Evolutionary conservation across 1,140 invertebrate species (phyloP), one percentile per base, ranked within the genome.

Genomic region (Bemisia tabaci): DNA sequence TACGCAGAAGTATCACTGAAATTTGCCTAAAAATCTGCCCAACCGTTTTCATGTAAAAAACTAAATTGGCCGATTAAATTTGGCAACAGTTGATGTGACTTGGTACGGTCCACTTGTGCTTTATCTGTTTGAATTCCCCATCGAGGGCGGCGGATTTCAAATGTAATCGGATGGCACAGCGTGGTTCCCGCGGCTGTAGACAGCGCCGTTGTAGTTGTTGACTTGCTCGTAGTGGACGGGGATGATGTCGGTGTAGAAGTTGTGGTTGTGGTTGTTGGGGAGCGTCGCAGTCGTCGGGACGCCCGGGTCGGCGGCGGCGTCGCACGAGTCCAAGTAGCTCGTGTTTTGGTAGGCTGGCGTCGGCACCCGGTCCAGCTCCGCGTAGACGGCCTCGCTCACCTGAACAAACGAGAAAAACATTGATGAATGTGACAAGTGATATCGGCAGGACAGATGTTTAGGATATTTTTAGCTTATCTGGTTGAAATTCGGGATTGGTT

Each of bases 321-420:
- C 64, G 12, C 22, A 58, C 23, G 39, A 33, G 33, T 58, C 24
- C 64, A 65, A 25, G 33, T 65, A 65, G 26, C 27, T 24, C 23
- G 33, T 59, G 33, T 65, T 65, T 24, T 65, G 64, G 26, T 65
- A 65, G n/a, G 64, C 64, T 24, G 64, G 64, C 33, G 64, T 33
- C 25, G 64, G 33, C 33, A 65, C 58, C 17, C 64, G 33, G 23
- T 65, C 64, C 12, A 65, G 39, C 26, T 65, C 64, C 25, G 64
- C 58, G 39, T 65, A 65, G 22, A 65, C 64, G 26, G 64, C 64
- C 48, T 65, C 64, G 39, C 58, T 65, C 33, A 48, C 33, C 33
- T 48, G 33, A 5, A 48, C 33, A 48, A 48, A 48, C 33, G 17
- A 48, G 17, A 5, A 48, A 48, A 48, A n/a, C n/a, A n/a, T n/a